Conservation (phyloP, 2,797 vertebrate genomes). For the Gobio occitaniae region DNA sequence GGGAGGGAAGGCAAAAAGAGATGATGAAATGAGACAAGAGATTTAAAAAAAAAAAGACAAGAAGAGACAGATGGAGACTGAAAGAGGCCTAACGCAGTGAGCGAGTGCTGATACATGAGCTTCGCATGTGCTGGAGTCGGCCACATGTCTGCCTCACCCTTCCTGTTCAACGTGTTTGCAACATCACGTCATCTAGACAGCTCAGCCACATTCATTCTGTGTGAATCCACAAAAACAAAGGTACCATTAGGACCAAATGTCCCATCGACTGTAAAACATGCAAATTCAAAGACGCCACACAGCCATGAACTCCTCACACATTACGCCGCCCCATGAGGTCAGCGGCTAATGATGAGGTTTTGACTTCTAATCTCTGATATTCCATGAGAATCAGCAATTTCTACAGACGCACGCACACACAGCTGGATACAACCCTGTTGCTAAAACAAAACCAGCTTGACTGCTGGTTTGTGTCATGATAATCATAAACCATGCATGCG, state of each 20-base stretch:
- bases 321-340: neutral
- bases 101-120: neutral
- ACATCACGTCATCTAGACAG: neutral
- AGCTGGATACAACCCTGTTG: neutral
- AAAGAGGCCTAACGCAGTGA: neutral
- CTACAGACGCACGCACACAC: neutral
- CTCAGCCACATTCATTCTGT: neutral
- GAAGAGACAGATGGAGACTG: neutral
- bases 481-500: neutral
- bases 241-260: neutral
- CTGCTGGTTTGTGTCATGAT: neutral
- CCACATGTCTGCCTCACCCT: neutral
- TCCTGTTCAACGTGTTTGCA: constrained; percentile 23
- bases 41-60: neutral
- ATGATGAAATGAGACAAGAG: neutral
- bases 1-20: neutral
- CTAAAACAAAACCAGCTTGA: neutral
- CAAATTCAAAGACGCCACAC: neutral
- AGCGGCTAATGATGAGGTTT: neutral
- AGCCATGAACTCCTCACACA: neutral
- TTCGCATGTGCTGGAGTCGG: neutral
- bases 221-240: neutral
- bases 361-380: neutral
- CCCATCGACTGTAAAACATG: neutral
- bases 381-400: constrained; percentile 1